Base-by-base conservation (phyloP, 2,888 invertebrate species). In the Slavum lentiscoides region DNA sequence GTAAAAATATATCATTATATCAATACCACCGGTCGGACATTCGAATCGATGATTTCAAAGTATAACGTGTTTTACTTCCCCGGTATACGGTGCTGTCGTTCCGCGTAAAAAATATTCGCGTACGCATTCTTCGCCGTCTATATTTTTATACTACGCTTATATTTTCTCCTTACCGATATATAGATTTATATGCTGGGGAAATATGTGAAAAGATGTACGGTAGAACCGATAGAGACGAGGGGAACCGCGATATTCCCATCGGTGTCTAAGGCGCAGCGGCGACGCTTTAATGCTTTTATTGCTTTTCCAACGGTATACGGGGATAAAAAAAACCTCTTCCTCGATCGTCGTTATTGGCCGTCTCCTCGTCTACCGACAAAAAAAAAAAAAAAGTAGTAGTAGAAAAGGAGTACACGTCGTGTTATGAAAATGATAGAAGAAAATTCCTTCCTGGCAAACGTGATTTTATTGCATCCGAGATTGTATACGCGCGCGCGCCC, bases 281-380 rank as follows among this genome's bases (percentile, higher is more conserved):
- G 67, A 75, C 58, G 66, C 23, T 76, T 76, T 76, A 76, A 76
- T 76, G 75, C 68, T 76, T 76, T 76, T 76, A 76, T 76, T 76
- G 75, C 75, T 76, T 76, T 76, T 68, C 58, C 75, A 59, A 76
- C 75, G 75, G 59, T 64, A 61, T 64, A 59, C 43, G 58, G 59
- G 43, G 58, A 59, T 67, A 59, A 23, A 67, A 61, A 72, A 69
- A 23, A 68, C 43, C 75, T 68, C 58, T 75, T 75, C 67, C 43
- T 68, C 68, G 68, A 76, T 76, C 68, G 58, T 76, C 68, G 58
- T 76, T 76, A 76, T 76, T 76, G 7, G 75, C 30, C 30, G 75
- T 76, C 59, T 76, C 68, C 59, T 76, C 68, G 75, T 76, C 75
- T 76, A 76, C 75, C 43, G 75, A 68, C 67, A 49, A 76, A 23